Evolutionary conservation across 2,797 vertebrate species (phyloP), one percentile per base, ranked within the genome.

Genomic region (Decapterus maruadsi): DNA sequence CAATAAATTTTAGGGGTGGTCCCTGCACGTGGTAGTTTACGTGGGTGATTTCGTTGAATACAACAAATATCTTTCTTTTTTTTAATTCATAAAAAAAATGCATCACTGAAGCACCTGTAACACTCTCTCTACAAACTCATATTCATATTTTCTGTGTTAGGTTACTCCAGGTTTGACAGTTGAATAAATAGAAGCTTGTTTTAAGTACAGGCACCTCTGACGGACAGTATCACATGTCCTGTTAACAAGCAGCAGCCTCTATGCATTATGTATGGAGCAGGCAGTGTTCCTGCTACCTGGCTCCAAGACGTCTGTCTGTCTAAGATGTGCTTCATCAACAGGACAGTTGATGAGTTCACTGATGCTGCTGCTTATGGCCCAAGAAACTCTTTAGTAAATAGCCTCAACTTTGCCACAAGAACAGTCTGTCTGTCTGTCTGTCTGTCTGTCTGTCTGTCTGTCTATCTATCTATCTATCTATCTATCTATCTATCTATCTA

Each of bases 341-440:
- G 96, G 75, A 94, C 64, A 26, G 26, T n/a, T n/a, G n/a, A n/a
- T n/a, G n/a, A 93, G 89, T 78, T 70, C 81, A 76, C 83, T 91
- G 80, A 94, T 92, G 59, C 85, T 99, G 86, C 89, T 96, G 69
- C 89, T 98, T 29, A 96, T 96, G 78, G 87, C 97, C 72, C 97
- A 97, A 77, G 98, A 97, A 75, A 97, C 97, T 99, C 97, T 99
- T 81, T 97, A 97, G 3, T 99, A 97, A 34, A 34, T 8, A 97
- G 97, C 58, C 98, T 97, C 91, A 99, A 97, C 90, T 94, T 99
- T 2, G 96, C 96, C 48, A 95, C 98, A 85, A 97, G 97, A 26
- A 38, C 8, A 38, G 36, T 38, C 1, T 36, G 36, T 26, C 26
- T 26, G 3, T 26, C 26, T 26, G 3, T 26, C 26, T 26, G 3